phyloP scores from a whole-genome alignment of 2,797 vertebrate species.

The Mormyrops boulengeri region DNA sequence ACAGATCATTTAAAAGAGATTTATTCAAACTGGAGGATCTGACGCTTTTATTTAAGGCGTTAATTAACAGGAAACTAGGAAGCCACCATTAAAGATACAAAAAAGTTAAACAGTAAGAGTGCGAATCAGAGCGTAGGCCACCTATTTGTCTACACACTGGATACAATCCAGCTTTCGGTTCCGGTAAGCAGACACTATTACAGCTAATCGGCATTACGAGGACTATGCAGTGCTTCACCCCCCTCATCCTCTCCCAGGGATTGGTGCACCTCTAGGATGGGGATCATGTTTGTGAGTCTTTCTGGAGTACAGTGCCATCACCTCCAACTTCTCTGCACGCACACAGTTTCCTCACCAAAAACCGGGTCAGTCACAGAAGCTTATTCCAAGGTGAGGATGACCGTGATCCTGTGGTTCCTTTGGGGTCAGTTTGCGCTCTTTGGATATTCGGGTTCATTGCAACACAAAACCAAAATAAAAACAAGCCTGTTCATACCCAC shows the following conservation, averaged over 20 bases:
- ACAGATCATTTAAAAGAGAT: conserved; percentile 37
- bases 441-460: conserved; percentile 65
- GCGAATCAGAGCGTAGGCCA: conserved; percentile 32
- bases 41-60: neutral
- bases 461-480: conserved; percentile 66
- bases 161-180: no score
- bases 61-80: conserved; percentile 41
- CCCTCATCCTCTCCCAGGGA: neutral
- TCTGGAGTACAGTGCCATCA: conserved; percentile 39
- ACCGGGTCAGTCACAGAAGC: conserved; percentile 71
- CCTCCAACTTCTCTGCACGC: conserved; percentile 38
- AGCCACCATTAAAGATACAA: conserved; percentile 38
- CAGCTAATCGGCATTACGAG: conserved; percentile 31
- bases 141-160: conserved; percentile 16
- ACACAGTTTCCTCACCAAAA: conserved; percentile 51
- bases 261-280: conserved; percentile 40
- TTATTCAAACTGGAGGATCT: conserved; percentile 40
- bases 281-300: conserved; percentile 40
- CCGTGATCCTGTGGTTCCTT: conserved; percentile 41
- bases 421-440: conserved; percentile 66
- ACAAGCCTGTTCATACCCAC: conserved; percentile 61
- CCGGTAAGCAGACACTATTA: neutral
- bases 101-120: conserved; percentile 44
- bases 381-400: conserved; percentile 71
- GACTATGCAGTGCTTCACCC: conserved; percentile 30